Evolutionary conservation across 2,888 invertebrate species (phyloP).

Genomic region (Crematogaster levior): DNA sequence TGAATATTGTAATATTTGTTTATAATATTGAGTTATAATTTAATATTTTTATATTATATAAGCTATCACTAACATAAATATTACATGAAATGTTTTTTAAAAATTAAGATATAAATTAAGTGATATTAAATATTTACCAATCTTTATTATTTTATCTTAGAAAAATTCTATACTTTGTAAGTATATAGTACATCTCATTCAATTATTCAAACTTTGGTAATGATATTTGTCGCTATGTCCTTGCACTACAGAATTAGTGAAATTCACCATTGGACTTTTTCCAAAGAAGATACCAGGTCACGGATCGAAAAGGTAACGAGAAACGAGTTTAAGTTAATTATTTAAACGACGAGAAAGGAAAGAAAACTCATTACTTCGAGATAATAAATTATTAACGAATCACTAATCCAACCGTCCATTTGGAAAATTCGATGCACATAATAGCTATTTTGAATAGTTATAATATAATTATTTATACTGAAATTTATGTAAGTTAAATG

Average conservation of each 20-base stretch:
- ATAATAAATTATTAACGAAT: conserved; percentile 25
- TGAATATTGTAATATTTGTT: too few relatives aligned
- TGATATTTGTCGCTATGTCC: conserved; percentile 75
- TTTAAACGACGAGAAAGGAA: conserved; percentile 25
- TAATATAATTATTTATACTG: not conserved
- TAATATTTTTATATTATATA: not conserved
- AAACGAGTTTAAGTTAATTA: conserved; percentile 46
- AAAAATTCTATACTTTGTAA: not conserved
- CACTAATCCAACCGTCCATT: not conserved
- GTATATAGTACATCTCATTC: conserved; percentile 45
- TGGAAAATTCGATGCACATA: not conserved
- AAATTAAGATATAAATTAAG: not conserved
- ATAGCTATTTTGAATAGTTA: not conserved
- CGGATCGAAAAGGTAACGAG: not conserved
- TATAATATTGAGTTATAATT: not conserved
- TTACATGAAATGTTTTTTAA: not conserved
- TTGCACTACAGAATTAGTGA: conserved; percentile 69
- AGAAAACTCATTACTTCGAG: conserved; percentile 8
- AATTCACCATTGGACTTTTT: conserved; percentile 67
- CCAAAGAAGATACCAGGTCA: conserved; percentile 38
- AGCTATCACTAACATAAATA: not conserved
- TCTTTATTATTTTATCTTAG: not conserved
- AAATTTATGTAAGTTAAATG: not conserved
- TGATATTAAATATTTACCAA: not conserved
- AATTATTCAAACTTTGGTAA: conserved; percentile 70